These are phyloP conservation scores for Gryllus longicercus DNA, from an alignment of 2,888 invertebrate species.

Conservation along the genomic window DNA sequence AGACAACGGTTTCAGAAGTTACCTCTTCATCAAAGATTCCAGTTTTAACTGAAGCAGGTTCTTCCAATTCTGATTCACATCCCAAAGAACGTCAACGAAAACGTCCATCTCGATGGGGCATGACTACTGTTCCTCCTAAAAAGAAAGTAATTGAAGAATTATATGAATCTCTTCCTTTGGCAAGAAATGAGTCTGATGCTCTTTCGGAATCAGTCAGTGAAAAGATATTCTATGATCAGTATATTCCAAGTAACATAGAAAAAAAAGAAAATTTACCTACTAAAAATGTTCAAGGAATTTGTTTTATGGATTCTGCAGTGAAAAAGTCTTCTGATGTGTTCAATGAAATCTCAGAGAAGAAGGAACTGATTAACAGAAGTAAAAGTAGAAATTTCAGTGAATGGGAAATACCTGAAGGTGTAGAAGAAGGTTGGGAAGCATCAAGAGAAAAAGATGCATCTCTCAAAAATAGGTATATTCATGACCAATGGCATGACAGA, in stretches of 20 bases:
- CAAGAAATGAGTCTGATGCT: background rate
- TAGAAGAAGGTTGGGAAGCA: background rate
- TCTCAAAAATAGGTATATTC: background rate
- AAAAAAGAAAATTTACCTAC: background rate
- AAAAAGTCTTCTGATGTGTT: background rate
- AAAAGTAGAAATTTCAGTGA: no score
- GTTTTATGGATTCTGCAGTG: background rate
- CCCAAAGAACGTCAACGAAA: conserved; percentile 25
- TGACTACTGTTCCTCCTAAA: conserved; percentile 31
- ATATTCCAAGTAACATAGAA: conserved; percentile 6
- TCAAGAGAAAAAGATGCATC: background rate
- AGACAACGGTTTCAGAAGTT: background rate
- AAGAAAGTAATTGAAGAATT: conserved; percentile 11
- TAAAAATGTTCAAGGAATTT: background rate
- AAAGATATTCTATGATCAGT: background rate
- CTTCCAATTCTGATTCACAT: background rate
- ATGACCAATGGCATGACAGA: background rate
- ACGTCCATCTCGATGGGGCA: conserved; percentile 35
- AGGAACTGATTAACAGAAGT: no score
- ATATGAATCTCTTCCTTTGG: conserved; percentile 18
- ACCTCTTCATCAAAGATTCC: background rate
- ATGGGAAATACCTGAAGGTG: background rate
- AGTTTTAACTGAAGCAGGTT: background rate
- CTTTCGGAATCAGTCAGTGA: background rate
- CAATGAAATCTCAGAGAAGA: background rate